Base-by-base conservation (phyloP, 92 coral and sea anemone species). In the Desmophyllum pertusum region DNA sequence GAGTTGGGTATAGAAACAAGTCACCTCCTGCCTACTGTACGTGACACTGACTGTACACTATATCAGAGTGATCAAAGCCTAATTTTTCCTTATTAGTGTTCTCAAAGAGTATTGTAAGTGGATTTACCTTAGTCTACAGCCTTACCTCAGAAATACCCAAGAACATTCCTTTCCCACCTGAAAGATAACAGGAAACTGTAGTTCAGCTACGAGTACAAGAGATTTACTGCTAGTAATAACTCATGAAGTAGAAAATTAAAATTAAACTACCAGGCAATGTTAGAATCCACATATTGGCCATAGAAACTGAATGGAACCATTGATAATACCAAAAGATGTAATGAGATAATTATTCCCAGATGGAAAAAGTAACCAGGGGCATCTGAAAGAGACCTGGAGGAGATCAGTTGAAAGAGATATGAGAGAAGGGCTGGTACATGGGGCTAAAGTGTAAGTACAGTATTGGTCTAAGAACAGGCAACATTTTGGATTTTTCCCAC, bases 11-110 rank as follows among this genome's bases (percentile, higher is more conserved):
- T 52, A 71, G 35, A 30, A 70, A 80, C 66, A 77, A 86, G 40
- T 3, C 74, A 88, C 83, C 93, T 90, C 90, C 93, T 86, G 90
- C 90, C 93, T 86, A 76, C 85, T 86, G 87, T 80, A 87, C 92
- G 57, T 35, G 8, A 15, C 30, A 31, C 6, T 50, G 29, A 3
- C 25, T 9, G 9, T 36, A 6, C 15, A 4, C 41, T 11, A 6
- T 19, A 17, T 5, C 15, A 27, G 35, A 62, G 15, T 48, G 51
- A 53, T 3, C 10, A 3, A n/a, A 57, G 18, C 36, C 41, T 18
- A 68, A 19, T 19, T 21, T 68, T 46, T 36, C n/a, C 27, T 15
- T 33, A 0, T 36, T 25, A 21, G 1, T 23, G 65, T 25, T 3
- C 14, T 39, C 37, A 2, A 59, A 83, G 43, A 64, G 33, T 36